A percentile compares a stretch with the other conserved stretches of the same genome.
Evolutionary conservation across 53 echinoderm and acorn worm genomes (phyloP).

Genomic region (Temnopleurus reevesii): DNA sequence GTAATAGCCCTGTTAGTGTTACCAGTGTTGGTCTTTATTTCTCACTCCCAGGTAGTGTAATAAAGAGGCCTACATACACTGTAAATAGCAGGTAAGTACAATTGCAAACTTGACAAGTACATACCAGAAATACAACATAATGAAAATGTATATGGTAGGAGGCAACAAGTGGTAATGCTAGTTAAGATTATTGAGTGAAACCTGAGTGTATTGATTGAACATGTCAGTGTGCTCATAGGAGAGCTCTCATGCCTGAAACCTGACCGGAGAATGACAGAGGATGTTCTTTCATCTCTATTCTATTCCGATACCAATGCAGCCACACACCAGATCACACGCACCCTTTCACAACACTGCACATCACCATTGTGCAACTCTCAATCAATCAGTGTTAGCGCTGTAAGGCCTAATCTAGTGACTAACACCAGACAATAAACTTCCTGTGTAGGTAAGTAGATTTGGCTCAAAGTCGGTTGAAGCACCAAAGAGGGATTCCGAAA

Average conservation of each 20-base stretch:
- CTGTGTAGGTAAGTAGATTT: slow-evolving; percentile 51
- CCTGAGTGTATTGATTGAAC: slow-evolving; percentile 18
- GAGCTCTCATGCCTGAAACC: slow-evolving; percentile 41
- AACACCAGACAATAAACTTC: slow-evolving; percentile 56
- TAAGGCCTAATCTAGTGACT: slow-evolving; percentile 24
- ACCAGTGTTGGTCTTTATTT: too few relatives aligned
- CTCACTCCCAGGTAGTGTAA: too few relatives aligned
- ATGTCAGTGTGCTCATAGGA: slow-evolving; percentile 3
- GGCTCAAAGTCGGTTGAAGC: background rate
- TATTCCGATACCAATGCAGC: background rate
- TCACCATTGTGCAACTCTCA: slow-evolving; percentile 23
- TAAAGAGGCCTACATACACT: too few relatives aligned
- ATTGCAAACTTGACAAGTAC: too few relatives aligned
- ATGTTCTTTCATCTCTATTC: slow-evolving; percentile 1
- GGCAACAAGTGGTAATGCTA: background rate
- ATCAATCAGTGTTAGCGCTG: background rate
- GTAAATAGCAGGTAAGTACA: too few relatives aligned
- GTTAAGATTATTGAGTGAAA: background rate
- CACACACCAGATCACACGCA: background rate
- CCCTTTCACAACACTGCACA: background rate
- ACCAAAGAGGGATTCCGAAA: background rate
- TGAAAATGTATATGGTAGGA: background rate
- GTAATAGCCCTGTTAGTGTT: too few relatives aligned
- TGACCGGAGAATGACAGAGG: slow-evolving; percentile 33
- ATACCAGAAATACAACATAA: too few relatives aligned